Percentiles rank a stretch among this genome's conserved stretches.
Conservation (phyloP, 2,113 vertebrate genomes). For the Nanger granti region DNA sequence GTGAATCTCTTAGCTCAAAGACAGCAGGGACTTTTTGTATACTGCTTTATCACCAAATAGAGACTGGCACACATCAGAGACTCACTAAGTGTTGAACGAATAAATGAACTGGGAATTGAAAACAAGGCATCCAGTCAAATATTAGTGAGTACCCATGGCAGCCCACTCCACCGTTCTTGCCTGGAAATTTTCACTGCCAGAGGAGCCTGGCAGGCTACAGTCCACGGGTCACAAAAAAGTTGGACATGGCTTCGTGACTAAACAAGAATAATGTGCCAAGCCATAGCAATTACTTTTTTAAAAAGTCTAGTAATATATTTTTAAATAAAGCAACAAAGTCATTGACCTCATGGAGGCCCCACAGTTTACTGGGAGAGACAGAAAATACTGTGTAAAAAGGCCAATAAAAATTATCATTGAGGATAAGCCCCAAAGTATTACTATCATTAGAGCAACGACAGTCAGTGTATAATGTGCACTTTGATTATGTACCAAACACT, state of each 20-base stretch:
- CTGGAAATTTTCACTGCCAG: neutral
- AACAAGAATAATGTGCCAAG: neutral
- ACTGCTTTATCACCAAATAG: neutral
- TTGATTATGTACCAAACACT: neutral
- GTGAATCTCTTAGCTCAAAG: neutral
- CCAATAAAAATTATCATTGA: neutral
- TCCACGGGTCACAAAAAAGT: neutral
- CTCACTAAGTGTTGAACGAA: neutral
- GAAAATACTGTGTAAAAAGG: neutral
- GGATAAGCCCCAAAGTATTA: neutral
- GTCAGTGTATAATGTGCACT: neutral
- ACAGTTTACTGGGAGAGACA: neutral
- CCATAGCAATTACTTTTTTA: neutral
- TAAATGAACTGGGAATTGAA: neutral
- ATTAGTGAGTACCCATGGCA: neutral
- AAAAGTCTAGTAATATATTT: neutral
- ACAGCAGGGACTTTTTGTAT: neutral
- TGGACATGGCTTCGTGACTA: neutral
- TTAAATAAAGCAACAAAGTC: neutral
- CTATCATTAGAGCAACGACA: neutral
- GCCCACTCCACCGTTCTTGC: neutral
- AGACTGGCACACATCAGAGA: neutral
- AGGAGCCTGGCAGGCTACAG: neutral
- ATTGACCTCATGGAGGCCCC: neutral
- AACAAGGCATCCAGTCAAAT: neutral